Evolutionary conservation across 2,113 vertebrate species (phyloP).

Genomic region (Gracilinanus agilis): DNA sequence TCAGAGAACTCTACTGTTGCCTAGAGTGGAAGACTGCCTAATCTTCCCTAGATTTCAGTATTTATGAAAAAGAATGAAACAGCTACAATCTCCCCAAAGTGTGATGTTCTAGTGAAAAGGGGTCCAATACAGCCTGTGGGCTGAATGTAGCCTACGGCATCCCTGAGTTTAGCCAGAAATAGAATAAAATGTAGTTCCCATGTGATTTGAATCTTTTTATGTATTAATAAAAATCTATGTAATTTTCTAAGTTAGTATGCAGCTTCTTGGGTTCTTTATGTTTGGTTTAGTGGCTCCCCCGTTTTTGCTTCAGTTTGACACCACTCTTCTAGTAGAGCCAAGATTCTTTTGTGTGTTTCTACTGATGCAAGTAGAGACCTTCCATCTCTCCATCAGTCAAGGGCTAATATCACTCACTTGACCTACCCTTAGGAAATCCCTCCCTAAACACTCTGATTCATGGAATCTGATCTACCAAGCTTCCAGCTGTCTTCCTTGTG

Average conservation of each 20-base stretch:
- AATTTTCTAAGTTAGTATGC: background rate
- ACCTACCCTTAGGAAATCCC: background rate
- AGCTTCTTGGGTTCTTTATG: background rate
- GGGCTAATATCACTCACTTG: background rate
- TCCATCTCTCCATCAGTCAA: background rate
- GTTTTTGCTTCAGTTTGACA: background rate
- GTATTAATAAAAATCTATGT: background rate
- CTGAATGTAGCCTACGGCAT: no score
- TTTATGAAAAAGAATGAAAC: background rate
- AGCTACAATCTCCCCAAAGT: background rate
- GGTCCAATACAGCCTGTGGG: background rate
- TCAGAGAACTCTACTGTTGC: background rate
- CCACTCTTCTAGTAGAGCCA: background rate
- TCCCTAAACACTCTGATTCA: background rate
- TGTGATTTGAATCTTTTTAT: background rate
- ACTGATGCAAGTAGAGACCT: background rate
- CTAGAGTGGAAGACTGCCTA: background rate
- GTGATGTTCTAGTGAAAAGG: background rate
- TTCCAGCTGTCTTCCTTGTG: background rate
- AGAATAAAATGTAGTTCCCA: background rate
- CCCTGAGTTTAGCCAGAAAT: background rate
- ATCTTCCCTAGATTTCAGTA: background rate
- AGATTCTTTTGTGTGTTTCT: background rate
- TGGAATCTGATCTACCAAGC: background rate
- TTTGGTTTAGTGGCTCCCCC: background rate